Base-by-base conservation (phyloP, 2,888 invertebrate species). In the Tethea ocularis region DNA sequence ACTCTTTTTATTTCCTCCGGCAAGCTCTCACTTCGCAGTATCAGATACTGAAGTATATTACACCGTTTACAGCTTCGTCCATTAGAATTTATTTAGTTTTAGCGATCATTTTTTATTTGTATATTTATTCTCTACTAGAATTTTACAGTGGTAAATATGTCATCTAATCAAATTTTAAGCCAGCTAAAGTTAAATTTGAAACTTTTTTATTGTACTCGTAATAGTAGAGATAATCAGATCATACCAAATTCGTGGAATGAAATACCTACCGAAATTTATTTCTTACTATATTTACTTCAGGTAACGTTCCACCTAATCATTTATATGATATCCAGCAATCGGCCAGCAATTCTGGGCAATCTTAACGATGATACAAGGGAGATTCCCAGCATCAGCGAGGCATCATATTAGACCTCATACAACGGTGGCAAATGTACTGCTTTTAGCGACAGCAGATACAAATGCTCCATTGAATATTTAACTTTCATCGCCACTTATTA, bases 41-140 rank as follows among this genome's bases (percentile, higher is more conserved):
- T 1, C 90, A 89, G 75, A 90, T 71, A 59, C 87, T 88, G 67
- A 90, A 88, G 69, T 80, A 84, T 41, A 90, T 80, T 0, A 84
- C 84, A 0, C 89, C 89, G 52, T 87, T 57, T 52, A 74, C 72
- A 1, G 87, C 75, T 0, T 70, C 68, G 51, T 86, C 82, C 66
- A 88, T 69, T 38, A 83, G n/a, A n/a, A n/a, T n/a, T n/a, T n/a
- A n/a, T n/a, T n/a, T n/a, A n/a, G n/a, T n/a, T n/a, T n/a, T n/a
- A n/a, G n/a, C n/a, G n/a, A n/a, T n/a, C n/a, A n/a, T n/a, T 10
- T 29, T 13, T 2, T 1, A 3, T 2, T 33, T 0, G 3, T 33
- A 7, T 33, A 33, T 33, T 33, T 7, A 7, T 7, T 33, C 33
- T 33, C 2, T 7, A 33, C 13, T 29, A 29, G 10, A 29, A 26